Base-by-base conservation (phyloP, 2,113 vertebrate species). In the Drymodes brunneopygia region DNA sequence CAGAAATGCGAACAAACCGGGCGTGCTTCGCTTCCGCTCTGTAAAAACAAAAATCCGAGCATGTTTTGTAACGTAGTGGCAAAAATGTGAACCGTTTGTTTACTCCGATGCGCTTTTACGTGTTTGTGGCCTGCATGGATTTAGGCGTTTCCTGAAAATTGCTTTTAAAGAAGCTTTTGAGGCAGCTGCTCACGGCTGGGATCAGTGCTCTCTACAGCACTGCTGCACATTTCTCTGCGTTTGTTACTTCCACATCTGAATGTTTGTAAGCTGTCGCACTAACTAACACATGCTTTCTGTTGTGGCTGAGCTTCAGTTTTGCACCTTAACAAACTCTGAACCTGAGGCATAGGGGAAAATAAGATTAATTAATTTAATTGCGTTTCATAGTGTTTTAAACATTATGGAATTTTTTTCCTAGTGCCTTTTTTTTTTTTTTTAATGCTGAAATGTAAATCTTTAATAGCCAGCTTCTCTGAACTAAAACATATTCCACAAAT, bases 1-100 rank as follows among this genome's bases (percentile, higher is more conserved):
- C 0, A 7, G 64, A 21, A 6, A 2, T 2, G 2, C 4, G 2
- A 5, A 7, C 33, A 1, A 8, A 9, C 5, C 15, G 3, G 44
- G 0, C 2, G 2, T 8, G 35, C 35, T 38, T 12, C 19, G 12
- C 25, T 40, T 7, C 16, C 14, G 6, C 0, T 6, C 33, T 18
- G 58, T 16, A 17, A 10, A 33, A 64, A 35, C 12, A 36, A 33
- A 28, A 35, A 3, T 11, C 0, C 29, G 12, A 15, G 4, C 11
- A 0, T n/a, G n/a, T n/a, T n/a, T n/a, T n/a, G n/a, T n/a, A 13
- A 22, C 1, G 24, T 5, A 16, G 36, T 3, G 22, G 7, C 40
- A 7, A 4, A 28, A 22, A 19, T 10, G 7, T 0, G 1, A 71
- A 5, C 7, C 9, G 0, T 12, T 36, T 0, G 36, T 77, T 45